Base-by-base conservation (phyloP, 2,113 vertebrate genomes). In the Otis tarda region DNA sequence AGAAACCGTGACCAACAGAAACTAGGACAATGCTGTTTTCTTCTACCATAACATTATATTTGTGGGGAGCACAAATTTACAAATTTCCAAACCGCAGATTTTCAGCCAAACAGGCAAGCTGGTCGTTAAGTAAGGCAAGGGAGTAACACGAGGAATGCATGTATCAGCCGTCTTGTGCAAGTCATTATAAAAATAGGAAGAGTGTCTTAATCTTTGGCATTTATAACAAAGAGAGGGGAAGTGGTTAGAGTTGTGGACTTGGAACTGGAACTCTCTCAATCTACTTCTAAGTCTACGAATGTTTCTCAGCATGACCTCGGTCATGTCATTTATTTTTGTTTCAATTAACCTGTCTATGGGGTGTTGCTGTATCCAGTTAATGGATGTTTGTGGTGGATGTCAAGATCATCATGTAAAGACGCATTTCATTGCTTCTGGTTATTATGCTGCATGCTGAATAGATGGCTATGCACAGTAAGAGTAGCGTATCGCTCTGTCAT, bases 111-210 rank as follows among this genome's bases (percentile, higher is more conserved):
- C 18, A 41, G 27, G 14, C 22, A 33, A 52, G 19, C 28, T 20
- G 55, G 30, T n/a, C 33, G 7, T 9, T 8, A 37, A n/a, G 39
- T 14, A 10, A 53, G 21, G 25, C 3, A 20, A 33, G 50, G 37
- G 47, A 57, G 23, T 64, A 41, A 8, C 39, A 9, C 0, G 1
- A 30, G 45, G 22, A n/a, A 25, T 50, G 43, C 2, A 25, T 3
- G 8, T 33, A 17, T 33, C 43, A 57, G 57, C n/a, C 19, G 4
- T 16, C 28, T 53, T 12, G n/a, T 49, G 31, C 8, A n/a, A 53
- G 16, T 69, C 17, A 0, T 45, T 39, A 7, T 21, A 27, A 60
- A 67, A 39, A 20, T 20, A 67, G 50, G 31, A 47, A 20, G 4
- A 15, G 39, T 69, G 2, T 47, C 61, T 45, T 22, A 13, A n/a